Evolutionary conservation across 2,888 invertebrate species (phyloP), one percentile per base, ranked within the genome.

Genomic region (Pandemis cinnamomeana): DNA sequence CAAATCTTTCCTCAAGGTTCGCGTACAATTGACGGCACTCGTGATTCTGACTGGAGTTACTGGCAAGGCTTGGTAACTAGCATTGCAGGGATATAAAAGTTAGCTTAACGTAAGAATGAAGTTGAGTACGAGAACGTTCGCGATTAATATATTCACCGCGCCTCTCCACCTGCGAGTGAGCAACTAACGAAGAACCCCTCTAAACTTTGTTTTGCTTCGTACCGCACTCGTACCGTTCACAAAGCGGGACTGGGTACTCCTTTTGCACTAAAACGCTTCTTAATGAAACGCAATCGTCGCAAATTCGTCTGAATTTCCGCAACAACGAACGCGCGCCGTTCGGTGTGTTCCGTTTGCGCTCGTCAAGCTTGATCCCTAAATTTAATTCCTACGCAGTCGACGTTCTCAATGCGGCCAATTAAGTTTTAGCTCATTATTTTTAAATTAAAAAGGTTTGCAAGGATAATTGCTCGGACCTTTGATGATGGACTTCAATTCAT

Each of bases 221-320:
- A 84, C 84, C 86, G 84, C 87, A 86, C 85, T 88, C 88, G 75
- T 75, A 71, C 77, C 44, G 87, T 91, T 90, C 91, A 91, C 91
- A 90, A 90, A 90, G 85, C 88, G 83, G 83, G 10, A 46, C 55
- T 15, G 27, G n/a, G 55, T 82, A 84, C 83, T 87, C 86, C 87
- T 87, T 89, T 87, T 85, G 86, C 86, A 87, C 88, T 89, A 90
- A 91, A 91, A 89, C 86, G 85, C 86, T 86, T 88, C 87, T 87
- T 91, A 90, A 92, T 92, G 89, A 93, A 91, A 90, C 86, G 89
- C 86, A 88, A 91, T 91, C 90, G 88, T 90, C 88, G 87, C 89
- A 89, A 91, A 91, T 90, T 91, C 89, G 88, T 90, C 92, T 89
- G 88, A 90, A 91, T 89, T 89, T 92, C 89, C 90, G 88, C 89